Percentiles rank a stretch among this genome's conserved stretches.
Evolutionary conservation across 1,140 invertebrate species (phyloP).

Genomic region (Nasonia giraulti): DNA sequence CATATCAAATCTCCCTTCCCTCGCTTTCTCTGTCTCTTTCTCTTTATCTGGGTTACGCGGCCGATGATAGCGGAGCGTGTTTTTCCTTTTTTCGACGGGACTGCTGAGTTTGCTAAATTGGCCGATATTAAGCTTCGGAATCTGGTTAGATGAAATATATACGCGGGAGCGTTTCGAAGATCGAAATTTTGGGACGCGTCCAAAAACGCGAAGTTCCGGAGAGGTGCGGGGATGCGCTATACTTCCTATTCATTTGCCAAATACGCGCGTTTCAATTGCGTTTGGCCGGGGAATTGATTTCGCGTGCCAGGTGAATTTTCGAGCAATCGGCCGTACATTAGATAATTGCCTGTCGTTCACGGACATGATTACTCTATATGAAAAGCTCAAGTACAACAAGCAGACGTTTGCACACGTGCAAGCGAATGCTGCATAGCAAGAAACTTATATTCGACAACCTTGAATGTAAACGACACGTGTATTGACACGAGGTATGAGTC

Average conservation of each 20-base stretch:
- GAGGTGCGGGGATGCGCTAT: background rate
- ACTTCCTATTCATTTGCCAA: constrained; percentile 3
- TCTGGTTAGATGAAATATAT: background rate
- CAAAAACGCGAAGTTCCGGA: constrained; percentile 16
- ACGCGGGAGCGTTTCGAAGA: background rate
- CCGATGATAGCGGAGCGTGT: background rate
- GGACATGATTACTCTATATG: background rate
- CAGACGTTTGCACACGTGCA: too few species aligned
- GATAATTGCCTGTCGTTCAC: background rate
- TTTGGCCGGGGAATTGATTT: constrained; percentile 1
- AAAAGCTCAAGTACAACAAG: background rate
- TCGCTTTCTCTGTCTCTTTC: too few species aligned
- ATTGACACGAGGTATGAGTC: background rate
- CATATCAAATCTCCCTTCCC: background rate
- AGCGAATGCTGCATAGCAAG: background rate
- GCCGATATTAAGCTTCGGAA: background rate
- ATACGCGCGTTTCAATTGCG: constrained; percentile 4
- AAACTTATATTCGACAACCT: background rate
- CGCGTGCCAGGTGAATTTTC: background rate
- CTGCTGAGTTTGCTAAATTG: constrained; percentile 5
- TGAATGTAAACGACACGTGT: background rate
- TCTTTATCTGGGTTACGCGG: background rate
- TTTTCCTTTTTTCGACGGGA: background rate
- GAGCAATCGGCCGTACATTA: background rate
- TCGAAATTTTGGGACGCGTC: background rate